Evolutionary conservation across 2,888 invertebrate genomes (phyloP), one percentile per base, ranked within the genome.

Genomic region (Watsonalla binaria): DNA sequence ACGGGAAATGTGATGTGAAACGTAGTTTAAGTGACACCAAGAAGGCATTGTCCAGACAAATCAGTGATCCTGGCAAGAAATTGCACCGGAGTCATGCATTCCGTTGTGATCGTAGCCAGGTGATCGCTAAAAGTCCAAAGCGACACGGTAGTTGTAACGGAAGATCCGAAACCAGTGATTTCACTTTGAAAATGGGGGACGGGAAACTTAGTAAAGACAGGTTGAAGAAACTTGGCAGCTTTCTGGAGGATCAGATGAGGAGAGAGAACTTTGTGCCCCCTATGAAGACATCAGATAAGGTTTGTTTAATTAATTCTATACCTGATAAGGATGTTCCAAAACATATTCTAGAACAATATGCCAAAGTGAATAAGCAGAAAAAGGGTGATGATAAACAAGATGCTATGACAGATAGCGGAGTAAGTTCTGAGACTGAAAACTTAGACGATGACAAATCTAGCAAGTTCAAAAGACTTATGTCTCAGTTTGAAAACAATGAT

Each of bases 51-150:
- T 74, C 86, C 0, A 73, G 92, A 0, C 92, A 92, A 63, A 73
- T 69, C 0, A 92, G 92, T 61, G 92, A 92, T 60, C 92, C 92
- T 0, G 86, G 90, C 0, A 92, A 91, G 55, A 92, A 92, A 62
- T 76, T 93, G n/a, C 92, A 92, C 46, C 75, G 93, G 46, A 92
- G 92, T 53, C 93, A 92, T 62, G 93, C 93, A 0, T 93, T 93
- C 61, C 82, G 93, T 1, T 92, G 92, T 60, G 92, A 92, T 49
- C 76, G 88, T 33, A 87, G 80, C 46, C 86, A 89, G 60, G 86
- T 85, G 59, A 72, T 84, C 47, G 66, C 68, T 42, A 42, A 42
- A 39, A 78, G 76, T 42, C 84, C 86, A 0, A 82, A 89, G 68
- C 66, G 90, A 0, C 83, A 86, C 59, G 86, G 82, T 0, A 84